phyloP scores from a whole-genome alignment of 2,113 vertebrate species.

The Pampusana beccarii region DNA sequence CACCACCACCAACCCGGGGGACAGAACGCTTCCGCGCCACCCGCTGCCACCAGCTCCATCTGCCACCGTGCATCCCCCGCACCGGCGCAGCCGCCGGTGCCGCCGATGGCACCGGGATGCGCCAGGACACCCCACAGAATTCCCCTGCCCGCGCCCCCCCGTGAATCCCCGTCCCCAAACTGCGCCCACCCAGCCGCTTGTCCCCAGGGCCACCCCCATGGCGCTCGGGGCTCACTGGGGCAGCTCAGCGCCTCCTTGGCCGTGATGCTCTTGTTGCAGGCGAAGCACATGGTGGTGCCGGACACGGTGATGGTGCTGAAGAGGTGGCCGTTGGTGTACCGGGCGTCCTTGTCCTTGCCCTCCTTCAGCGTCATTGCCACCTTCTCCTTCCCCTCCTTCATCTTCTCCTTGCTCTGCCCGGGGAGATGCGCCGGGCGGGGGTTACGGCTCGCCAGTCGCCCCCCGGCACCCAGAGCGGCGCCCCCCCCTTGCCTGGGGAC shows the following conservation, averaged over 20 bases:
- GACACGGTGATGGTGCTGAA: conserved; percentile 93
- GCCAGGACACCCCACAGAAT: too few relatives aligned
- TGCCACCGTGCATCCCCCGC: too few relatives aligned
- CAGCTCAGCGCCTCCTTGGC: conserved; percentile 94
- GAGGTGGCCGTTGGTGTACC: conserved; percentile 90
- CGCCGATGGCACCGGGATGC: too few relatives aligned
- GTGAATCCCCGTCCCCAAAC: too few relatives aligned
- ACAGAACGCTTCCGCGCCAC: too few relatives aligned
- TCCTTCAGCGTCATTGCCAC: conserved; percentile 80
- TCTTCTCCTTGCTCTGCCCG: conserved; percentile 85
- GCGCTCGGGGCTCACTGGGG: conserved; percentile 80
- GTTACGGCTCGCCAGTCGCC: not conserved
- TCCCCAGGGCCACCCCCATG: too few relatives aligned
- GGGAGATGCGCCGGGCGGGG: not conserved
- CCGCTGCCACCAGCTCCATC: too few relatives aligned
- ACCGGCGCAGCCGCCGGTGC: too few relatives aligned
- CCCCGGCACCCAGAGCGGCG: not conserved
- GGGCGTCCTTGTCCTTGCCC: conserved; percentile 87
- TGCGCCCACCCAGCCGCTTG: too few relatives aligned
- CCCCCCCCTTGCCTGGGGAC: not conserved
- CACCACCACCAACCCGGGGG: not conserved
- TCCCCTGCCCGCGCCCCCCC: too few relatives aligned
- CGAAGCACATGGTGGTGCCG: conserved; percentile 90
- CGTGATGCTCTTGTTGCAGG: conserved; percentile 94
- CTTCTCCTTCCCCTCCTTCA: not conserved